Conservation (phyloP, 2,113 vertebrate genomes). For the Aegithalos caudatus region DNA sequence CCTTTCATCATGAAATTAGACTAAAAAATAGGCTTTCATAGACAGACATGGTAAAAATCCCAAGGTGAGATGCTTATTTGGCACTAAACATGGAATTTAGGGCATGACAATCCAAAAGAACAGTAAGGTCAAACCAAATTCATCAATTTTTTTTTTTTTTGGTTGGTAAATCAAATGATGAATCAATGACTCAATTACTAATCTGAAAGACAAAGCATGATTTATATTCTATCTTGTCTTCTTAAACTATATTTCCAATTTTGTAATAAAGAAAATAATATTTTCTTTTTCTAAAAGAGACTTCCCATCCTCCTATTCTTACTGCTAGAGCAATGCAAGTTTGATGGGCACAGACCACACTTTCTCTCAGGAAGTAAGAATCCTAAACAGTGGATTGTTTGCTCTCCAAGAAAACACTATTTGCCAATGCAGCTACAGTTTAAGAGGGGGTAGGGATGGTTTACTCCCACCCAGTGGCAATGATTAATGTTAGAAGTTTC, state of each 20-base stretch:
- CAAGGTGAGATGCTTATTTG: neutral
- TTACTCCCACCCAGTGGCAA: neutral
- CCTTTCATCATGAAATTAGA: neutral
- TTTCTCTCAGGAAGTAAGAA: neutral
- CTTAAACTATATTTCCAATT: neutral
- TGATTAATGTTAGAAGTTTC: neutral
- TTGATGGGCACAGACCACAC: neutral
- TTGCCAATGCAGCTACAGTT: neutral
- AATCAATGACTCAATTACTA: neutral
- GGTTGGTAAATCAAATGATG: neutral
- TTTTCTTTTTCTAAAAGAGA: neutral
- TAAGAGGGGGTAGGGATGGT: neutral
- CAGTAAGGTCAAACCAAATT: neutral
- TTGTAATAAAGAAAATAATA: neutral
- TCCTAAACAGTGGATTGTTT: neutral
- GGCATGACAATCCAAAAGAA: neutral
- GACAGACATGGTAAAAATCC: neutral
- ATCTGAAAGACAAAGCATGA: neutral
- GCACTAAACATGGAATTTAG: neutral
- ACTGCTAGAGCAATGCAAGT: neutral
- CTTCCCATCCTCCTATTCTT: neutral
- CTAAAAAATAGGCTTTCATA: neutral
- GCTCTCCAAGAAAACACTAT: neutral
- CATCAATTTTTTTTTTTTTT: neutral
- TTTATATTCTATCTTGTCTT: neutral